Conservation (phyloP, 1,140 invertebrate species). For the Drosophila chauvacae region DNA sequence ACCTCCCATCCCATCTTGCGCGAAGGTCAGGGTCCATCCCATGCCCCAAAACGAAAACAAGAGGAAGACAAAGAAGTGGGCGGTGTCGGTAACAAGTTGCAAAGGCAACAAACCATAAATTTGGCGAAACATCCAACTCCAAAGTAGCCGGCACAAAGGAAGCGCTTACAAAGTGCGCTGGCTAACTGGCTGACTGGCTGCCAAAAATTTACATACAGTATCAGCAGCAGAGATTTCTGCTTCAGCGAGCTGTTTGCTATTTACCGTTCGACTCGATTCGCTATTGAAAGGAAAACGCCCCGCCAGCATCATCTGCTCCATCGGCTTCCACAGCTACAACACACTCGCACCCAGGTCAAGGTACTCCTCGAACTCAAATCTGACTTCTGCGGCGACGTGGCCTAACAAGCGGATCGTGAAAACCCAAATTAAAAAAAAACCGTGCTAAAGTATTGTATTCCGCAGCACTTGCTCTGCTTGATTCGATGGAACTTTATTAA, state of each 20-base stretch:
- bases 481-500: not conserved
- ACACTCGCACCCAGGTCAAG: constrained; percentile 56
- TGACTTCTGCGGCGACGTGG: not conserved
- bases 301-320: constrained; percentile 19
- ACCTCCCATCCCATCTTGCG: constrained; percentile 5
- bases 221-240: constrained; percentile 26
- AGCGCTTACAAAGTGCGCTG: constrained; percentile 30
- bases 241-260: constrained; percentile 19
- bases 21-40: constrained; percentile 40
- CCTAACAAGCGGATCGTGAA: constrained; percentile 10
- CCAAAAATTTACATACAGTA: constrained; percentile 60
- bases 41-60: constrained; percentile 9
- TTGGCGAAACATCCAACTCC: constrained; percentile 18
- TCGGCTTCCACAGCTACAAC: not conserved
- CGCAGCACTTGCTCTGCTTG: not conserved
- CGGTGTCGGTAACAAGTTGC: constrained; percentile 30
- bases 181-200: not conserved
- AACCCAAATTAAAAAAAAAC: not conserved
- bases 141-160: constrained; percentile 32
- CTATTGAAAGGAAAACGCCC: constrained; percentile 57
- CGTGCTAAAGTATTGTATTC: not conserved
- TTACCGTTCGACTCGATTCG: constrained; percentile 47
- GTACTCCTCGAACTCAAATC: constrained; percentile 39
- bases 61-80: constrained; percentile 22
- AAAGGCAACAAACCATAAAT: constrained; percentile 47